phyloP scores from a whole-genome alignment of 2,113 vertebrate species.

The Collichthys lucidus region DNA sequence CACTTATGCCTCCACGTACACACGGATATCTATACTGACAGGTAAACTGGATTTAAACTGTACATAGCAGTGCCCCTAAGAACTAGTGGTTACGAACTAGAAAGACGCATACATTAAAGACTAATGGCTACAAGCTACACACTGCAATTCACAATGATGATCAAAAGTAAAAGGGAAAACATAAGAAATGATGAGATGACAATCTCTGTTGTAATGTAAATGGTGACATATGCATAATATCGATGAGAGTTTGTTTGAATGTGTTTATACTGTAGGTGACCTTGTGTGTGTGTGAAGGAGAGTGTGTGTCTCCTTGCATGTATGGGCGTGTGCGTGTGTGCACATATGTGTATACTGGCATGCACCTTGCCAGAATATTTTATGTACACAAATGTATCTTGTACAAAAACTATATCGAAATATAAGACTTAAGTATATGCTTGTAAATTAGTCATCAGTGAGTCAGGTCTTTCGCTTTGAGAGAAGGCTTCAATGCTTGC shows the following conservation, averaged over 20 bases:
- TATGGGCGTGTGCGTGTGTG: conserved; percentile 51
- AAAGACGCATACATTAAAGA: conserved; percentile 43
- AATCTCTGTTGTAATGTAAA: conserved; percentile 84
- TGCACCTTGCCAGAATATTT: conserved; percentile 83
- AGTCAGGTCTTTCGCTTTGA: conserved; percentile 87
- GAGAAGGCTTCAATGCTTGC: conserved; percentile 87
- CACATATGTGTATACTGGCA: conserved; percentile 77
- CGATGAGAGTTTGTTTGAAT: conserved; percentile 68
- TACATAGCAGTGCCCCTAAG: conserved; percentile 77
- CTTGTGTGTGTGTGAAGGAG: conserved; percentile 31
- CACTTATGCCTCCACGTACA: conserved; percentile 50
- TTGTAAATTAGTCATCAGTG: conserved; percentile 89
- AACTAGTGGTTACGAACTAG: conserved; percentile 57
- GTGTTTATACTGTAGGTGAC: conserved; percentile 70
- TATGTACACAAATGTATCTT: conserved; percentile 87
- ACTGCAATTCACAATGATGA: conserved; percentile 47
- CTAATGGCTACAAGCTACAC: conserved; percentile 34
- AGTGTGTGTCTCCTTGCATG: conserved; percentile 58
- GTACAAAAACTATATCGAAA: conserved; percentile 86
- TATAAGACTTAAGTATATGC: conserved; percentile 90
- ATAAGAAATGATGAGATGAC: conserved; percentile 80
- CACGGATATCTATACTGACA: conserved; percentile 58
- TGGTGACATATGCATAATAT: conserved; percentile 81
- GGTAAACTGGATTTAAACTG: conserved; percentile 67
- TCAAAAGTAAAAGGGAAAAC: conserved; percentile 57